Evolutionary conservation across 35 echinoderm and acorn worm genomes (phyloP), one percentile per base, ranked within the genome.

Genomic region (Anneissia japonica): DNA sequence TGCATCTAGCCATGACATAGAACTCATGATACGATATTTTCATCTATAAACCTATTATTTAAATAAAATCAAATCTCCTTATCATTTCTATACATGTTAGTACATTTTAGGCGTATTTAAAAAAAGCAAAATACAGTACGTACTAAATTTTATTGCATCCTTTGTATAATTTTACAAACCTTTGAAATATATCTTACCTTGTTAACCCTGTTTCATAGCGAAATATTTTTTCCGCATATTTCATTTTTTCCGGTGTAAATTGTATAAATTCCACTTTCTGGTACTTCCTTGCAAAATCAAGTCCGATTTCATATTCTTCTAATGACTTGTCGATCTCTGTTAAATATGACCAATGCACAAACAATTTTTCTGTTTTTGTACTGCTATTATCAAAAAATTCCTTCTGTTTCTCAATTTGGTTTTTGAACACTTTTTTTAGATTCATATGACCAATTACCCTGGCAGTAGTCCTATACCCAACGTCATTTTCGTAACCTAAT

Each of bases 401-500:
- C 2, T 19, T 11, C 26, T 64, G 51, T 64, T 64, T 64, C 26
- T 64, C 51, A 23, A 23, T 9, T 16, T 64, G 7, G 26, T 64
- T 64, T 64, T 64, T 23, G 26, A 64, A 64, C 5, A 64, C 51
- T 26, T 64, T 81, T 35, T 37, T 81, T 40, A 81, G n/a, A 36
- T 55, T 72, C 7, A 72, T 9, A 36, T 90, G 89, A 0, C 72
- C 89, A 17, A 90, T 83, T 26, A 85, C 21, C 23, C 89, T 38
- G 2, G 78, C 82, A 38, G 89, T 90, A 30, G 89, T 90, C 41
- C 76, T 38, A 32, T 37, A 56, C 1, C 89, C 89, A 79, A 90
- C 89, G 29, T 90, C 89, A 0, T 78, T 75, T 43, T 90, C 89
- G 73, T 79, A 90, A 38, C 89, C 89, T 80, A 78, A 55, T 13